Evolutionary conservation across 1,140 invertebrate genomes (phyloP).

Genomic region (Nasonia longicornis): DNA sequence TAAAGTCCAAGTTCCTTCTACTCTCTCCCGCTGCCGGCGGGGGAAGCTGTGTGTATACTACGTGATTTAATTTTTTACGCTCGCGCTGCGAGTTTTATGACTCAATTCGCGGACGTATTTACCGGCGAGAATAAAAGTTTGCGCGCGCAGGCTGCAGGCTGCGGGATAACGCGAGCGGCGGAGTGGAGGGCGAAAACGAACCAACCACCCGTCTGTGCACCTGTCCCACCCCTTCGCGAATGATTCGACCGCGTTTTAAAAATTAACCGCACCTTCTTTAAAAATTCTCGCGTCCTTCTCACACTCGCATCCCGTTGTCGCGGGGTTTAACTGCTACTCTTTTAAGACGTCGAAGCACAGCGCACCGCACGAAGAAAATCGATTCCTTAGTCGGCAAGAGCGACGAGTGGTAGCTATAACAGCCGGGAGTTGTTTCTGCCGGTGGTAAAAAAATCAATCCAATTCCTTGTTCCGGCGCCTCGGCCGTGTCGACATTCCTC

Average conservation of each 20-base stretch:
- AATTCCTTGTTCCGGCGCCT: background rate
- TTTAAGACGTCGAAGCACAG: too few relatives aligned
- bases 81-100: conserved; percentile 23
- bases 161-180: background rate
- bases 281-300: too few relatives aligned
- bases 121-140: conserved; percentile 43
- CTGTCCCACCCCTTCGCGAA: too few relatives aligned
- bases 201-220: background rate
- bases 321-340: background rate
- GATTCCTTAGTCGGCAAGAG: background rate
- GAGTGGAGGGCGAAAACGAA: background rate
- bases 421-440: too few relatives aligned
- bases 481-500: background rate
- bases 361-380: conserved; percentile 12
- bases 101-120: conserved; percentile 43
- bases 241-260: too few relatives aligned
- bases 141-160: background rate
- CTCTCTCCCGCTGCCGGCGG: background rate
- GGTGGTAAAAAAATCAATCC: background rate
- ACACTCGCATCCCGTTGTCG: background rate
- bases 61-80: conserved; percentile 46
- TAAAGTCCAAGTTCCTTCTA: conserved; percentile 39
- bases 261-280: too few relatives aligned
- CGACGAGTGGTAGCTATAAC: too few relatives aligned
- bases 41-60: background rate